These are phyloP conservation scores for Propsilocerus akamusi DNA, from an alignment of 1,140 invertebrate species.

Conservation along the genomic window DNA sequence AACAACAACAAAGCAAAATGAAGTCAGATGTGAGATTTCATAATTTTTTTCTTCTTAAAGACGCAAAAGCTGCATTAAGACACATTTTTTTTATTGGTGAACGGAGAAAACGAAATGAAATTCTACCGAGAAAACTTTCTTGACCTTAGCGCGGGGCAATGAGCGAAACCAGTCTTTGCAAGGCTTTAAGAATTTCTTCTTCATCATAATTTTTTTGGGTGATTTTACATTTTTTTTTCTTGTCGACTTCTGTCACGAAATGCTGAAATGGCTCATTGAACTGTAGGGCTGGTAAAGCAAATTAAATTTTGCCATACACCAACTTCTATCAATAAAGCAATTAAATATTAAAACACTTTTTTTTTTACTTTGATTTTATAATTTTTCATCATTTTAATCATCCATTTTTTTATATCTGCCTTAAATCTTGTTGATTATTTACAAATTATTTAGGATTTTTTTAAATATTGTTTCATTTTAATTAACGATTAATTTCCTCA, in stretches of 20 bases:
- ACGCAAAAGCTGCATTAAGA: not conserved
- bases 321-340: too few species aligned
- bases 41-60: not conserved
- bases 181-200: not conserved
- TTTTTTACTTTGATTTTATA: too few species aligned
- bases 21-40: not conserved
- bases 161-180: not conserved
- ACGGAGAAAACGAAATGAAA: not conserved
- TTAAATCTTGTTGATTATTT: not conserved
- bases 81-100: too few species aligned
- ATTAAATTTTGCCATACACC: too few species aligned
- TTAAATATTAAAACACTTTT: too few species aligned
- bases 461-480: slow-evolving; percentile 2
- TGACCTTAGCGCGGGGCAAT: not conserved
- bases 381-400: not conserved
- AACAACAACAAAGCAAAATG: too few species aligned
- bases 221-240: too few species aligned
- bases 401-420: not conserved
- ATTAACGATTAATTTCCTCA: slow-evolving; percentile 1
- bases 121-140: not conserved
- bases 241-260: too few species aligned
- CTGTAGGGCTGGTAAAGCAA: too few species aligned
- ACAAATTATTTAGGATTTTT: not conserved
- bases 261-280: too few species aligned
- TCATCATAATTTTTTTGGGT: not conserved